Percentiles rank a stretch among this genome's conserved stretches.
Conservation (phyloP, 2,888 invertebrate species). For the Thymelicus lineola region DNA sequence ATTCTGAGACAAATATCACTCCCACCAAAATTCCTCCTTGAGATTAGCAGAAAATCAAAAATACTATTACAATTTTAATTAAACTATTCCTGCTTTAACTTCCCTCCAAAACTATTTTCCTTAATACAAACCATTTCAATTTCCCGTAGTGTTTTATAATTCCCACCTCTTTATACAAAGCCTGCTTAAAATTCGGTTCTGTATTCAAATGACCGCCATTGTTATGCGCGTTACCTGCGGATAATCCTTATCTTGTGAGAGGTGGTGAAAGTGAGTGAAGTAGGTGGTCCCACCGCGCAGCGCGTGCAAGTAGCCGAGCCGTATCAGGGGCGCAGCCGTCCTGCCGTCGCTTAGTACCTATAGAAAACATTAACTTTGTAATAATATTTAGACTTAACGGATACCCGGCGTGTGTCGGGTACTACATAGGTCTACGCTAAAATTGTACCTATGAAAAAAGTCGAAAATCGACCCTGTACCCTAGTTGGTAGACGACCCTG, state of each 20-base stretch:
- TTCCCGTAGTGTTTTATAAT: conserved; percentile 14
- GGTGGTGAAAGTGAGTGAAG: conserved; percentile 95
- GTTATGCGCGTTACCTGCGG: conserved; percentile 85
- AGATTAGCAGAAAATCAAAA: no score
- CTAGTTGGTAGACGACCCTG: no score
- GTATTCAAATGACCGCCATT: conserved; percentile 22
- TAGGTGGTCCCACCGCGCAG: conserved; percentile 92
- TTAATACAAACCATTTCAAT: conserved; percentile 22
- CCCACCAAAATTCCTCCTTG: no score
- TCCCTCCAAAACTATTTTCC: conserved; percentile 17
- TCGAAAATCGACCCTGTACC: no score
- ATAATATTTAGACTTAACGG: not conserved
- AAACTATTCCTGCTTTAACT: not conserved
- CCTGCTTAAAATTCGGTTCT: conserved; percentile 27
- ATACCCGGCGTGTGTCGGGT: no score
- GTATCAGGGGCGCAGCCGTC: conserved; percentile 93
- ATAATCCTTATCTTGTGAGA: conserved; percentile 92
- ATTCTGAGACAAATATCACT: no score
- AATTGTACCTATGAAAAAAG: no score
- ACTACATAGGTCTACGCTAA: no score
- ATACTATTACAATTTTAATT: conserved; percentile 6
- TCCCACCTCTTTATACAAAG: conserved; percentile 25
- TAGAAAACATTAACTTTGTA: not conserved
- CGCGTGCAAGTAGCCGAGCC: conserved; percentile 92
- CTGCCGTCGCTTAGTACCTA: conserved; percentile 92